Base-by-base conservation (phyloP, 2,888 invertebrate genomes). In the Cataglyphis altisquamis region DNA sequence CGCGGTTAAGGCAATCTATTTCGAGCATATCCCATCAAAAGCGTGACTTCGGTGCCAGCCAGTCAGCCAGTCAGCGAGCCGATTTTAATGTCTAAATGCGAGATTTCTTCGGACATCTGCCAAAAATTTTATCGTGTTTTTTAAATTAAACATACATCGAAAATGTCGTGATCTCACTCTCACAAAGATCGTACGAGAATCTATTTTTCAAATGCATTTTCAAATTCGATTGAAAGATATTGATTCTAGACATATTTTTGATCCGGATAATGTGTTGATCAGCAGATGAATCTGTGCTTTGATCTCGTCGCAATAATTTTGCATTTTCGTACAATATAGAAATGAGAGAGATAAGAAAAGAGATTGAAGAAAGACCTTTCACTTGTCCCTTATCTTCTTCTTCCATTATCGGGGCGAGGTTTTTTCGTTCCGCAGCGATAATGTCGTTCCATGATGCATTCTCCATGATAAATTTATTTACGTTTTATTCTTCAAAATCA, bases 361-460 rank as follows among this genome's bases (percentile, higher is more conserved):
- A 55, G 8, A 32, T 75, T 68, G 39, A 64, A 77, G 75, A 75
- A 45, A 83, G 41, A 92, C 93, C 92, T 92, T 90, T 91, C 32
- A 85, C 78, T 67, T 87, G 88, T 81, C 80, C 88, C 72, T 90
- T 91, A 62, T 90, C 88, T 75, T 93, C 93, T 84, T 93, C 93
- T 70, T 94, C 92, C 73, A 92, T 91, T 72, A 92, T 93, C 3
- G 78, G 78, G 2, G 78, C 8, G 8, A 80, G 78, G 48, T 80
- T 60, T 70, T 80, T 80, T 15, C 70, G 78, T 62, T 80, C 78
- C 36, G 25, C 78, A 25, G 1, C 5, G 3, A 70, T 70, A 21
- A 25, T 9, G 36, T 80, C 60, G 90, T 64, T 91, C 91, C 75
- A 81, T 8, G 52, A 52, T 8, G 15, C 18, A 15, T 77, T 81